Evolutionary conservation across 2,888 invertebrate species (phyloP).

Genomic region (Dolichopus griseipennis): DNA sequence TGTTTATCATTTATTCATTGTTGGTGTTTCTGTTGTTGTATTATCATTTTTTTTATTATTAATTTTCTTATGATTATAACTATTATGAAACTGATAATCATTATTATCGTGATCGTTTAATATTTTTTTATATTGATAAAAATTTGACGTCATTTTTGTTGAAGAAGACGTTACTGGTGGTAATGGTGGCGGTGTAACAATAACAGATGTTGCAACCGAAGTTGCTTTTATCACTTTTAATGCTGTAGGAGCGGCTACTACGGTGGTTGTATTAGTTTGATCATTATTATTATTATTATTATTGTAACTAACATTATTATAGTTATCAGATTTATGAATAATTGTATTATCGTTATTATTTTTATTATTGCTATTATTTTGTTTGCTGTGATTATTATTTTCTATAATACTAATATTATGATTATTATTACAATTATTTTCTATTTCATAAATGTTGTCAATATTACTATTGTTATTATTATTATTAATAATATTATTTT

Average conservation of each 20-base stretch:
- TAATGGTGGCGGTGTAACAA: slow-evolving; percentile 33
- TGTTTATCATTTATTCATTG: slow-evolving; percentile 7
- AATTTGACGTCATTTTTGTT: slow-evolving; percentile 23
- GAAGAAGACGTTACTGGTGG: slow-evolving; percentile 17
- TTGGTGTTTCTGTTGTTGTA: slow-evolving; percentile 18
- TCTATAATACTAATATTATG: not conserved
- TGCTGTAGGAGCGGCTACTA: slow-evolving; percentile 18
- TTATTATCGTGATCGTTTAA: slow-evolving; percentile 17
- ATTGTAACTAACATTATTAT: slow-evolving; percentile 15
- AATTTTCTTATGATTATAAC: slow-evolving; percentile 21
- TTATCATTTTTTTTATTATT: slow-evolving; percentile 25
- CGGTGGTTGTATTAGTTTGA: slow-evolving; percentile 20
- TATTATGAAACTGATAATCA: slow-evolving; percentile 16
- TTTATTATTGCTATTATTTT: slow-evolving; percentile 26
- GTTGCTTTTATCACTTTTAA: slow-evolving; percentile 18
- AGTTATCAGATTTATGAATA: slow-evolving; percentile 23
- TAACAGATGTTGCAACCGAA: slow-evolving; percentile 38
- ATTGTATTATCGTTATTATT: slow-evolving; percentile 26
- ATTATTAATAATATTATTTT: slow-evolving; percentile 22
- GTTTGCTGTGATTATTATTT: not conserved
- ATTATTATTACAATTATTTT: not conserved
- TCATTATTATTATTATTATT: slow-evolving; percentile 20
- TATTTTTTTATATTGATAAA: slow-evolving; percentile 13
- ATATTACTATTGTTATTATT: slow-evolving; percentile 27
- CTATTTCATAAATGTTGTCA: too few species aligned